A percentile compares a stretch with the other conserved stretches of the same genome.
phyloP scores from a whole-genome alignment of 2,113 vertebrate genomes.

The Pica pica region DNA sequence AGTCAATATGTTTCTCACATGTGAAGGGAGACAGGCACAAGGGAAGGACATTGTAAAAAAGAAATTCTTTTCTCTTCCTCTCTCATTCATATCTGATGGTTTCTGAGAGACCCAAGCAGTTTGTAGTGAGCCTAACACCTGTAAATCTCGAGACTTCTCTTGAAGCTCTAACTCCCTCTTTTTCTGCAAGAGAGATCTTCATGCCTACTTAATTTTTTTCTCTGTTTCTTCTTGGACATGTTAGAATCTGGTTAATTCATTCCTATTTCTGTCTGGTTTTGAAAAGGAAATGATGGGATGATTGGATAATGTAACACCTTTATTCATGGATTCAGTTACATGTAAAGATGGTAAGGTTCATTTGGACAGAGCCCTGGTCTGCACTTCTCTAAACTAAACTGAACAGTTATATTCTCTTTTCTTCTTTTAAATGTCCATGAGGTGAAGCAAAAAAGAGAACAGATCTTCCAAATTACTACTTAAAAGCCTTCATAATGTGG shows the following conservation, averaged over 20 bases:
- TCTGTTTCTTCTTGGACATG: background rate
- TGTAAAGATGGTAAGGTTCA: background rate
- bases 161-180: background rate
- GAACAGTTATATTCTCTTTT: rapidly evolving
- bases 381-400: background rate
- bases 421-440: background rate
- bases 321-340: background rate
- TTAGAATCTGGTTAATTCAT: background rate
- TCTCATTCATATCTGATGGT: background rate
- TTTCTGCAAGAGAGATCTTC: background rate
- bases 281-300: background rate
- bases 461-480: background rate
- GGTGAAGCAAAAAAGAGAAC: background rate
- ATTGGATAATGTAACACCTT: background rate
- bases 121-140: rapidly evolving
- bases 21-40: background rate
- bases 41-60: background rate
- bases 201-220: no score
- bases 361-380: background rate
- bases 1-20: background rate
- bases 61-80: background rate
- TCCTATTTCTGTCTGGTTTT: background rate
- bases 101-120: background rate
- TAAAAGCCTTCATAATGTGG: rapidly evolving
- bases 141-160: background rate